Conservation (phyloP, 2,797 vertebrate genomes). For the Ptychobarbus kaznakovi region DNA sequence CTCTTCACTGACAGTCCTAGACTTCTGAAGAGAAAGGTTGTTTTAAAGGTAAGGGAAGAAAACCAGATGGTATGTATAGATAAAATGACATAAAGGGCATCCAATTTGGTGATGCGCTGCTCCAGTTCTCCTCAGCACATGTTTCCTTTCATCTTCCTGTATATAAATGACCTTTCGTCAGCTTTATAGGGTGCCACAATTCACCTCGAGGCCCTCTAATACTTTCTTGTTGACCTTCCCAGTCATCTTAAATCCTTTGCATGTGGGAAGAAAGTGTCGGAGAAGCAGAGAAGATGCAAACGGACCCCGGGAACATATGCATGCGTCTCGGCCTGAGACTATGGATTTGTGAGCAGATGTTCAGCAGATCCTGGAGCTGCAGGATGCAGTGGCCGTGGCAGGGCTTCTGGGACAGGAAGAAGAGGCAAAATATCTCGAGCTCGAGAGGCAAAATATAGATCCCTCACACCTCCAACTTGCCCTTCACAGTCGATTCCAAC, state of each 20-base stretch:
- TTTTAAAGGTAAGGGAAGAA: slow-evolving; percentile 18
- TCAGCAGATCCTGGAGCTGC: slow-evolving; percentile 45
- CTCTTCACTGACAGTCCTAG: background rate
- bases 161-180: slow-evolving; percentile 30
- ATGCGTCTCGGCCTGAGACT: background rate
- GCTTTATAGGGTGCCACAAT: slow-evolving; percentile 38
- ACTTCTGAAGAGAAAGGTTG: slow-evolving; percentile 24
- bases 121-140: slow-evolving; percentile 33
- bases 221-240: slow-evolving; percentile 34
- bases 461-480: background rate
- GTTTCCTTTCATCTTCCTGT: slow-evolving; percentile 27
- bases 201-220: slow-evolving; percentile 7
- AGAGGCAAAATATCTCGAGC: too few species aligned
- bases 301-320: background rate
- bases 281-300: background rate
- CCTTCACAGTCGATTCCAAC: slow-evolving; percentile 28
- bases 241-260: background rate
- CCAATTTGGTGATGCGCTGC: background rate
- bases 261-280: background rate
- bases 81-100: background rate
- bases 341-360: slow-evolving; percentile 50
- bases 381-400: background rate
- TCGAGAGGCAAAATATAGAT: background rate
- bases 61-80: slow-evolving; percentile 27
- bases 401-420: background rate